Percentiles rank a stretch among this genome's conserved stretches.
These are phyloP conservation scores for Tragelaphus buxtoni DNA, from an alignment of 2,113 vertebrate species.

Conservation along the genomic window DNA sequence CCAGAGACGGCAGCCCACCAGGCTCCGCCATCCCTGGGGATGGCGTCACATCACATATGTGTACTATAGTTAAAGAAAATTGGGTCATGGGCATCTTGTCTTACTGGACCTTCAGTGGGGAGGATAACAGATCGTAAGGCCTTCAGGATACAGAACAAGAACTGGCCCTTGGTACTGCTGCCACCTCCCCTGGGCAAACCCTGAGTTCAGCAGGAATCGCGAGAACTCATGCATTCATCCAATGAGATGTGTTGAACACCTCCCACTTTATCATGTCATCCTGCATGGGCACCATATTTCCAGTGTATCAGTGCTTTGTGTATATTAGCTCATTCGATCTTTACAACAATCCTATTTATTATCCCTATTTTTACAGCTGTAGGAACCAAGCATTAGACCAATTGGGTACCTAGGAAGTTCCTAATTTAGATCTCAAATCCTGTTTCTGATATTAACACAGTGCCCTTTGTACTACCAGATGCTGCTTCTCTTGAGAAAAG, in stretches of 20 bases:
- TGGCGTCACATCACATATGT: not conserved
- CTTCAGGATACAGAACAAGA: not conserved
- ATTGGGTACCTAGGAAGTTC: not conserved
- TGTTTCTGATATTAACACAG: not conserved
- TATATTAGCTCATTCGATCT: not conserved
- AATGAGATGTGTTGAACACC: not conserved
- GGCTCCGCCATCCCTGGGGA: too few relatives aligned
- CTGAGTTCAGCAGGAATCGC: not conserved
- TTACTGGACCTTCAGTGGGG: not conserved
- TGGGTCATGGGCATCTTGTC: not conserved
- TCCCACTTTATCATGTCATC: not conserved
- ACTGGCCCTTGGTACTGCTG: not conserved
- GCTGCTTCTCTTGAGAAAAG: not conserved
- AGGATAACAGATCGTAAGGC: not conserved
- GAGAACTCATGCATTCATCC: not conserved
- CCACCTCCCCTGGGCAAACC: not conserved
- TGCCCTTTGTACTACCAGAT: not conserved
- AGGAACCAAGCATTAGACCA: not conserved
- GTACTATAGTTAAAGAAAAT: not conserved
- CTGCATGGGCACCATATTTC: not conserved
- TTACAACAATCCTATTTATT: not conserved
- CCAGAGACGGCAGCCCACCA: too few relatives aligned
- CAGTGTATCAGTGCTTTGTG: rapidly evolving
- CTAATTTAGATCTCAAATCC: not conserved
- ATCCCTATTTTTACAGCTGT: not conserved